A percentile compares a stretch with the other conserved stretches of the same genome.
Evolutionary conservation across 1,140 invertebrate genomes (phyloP).

Genomic region (Chionoecetes opilio): DNA sequence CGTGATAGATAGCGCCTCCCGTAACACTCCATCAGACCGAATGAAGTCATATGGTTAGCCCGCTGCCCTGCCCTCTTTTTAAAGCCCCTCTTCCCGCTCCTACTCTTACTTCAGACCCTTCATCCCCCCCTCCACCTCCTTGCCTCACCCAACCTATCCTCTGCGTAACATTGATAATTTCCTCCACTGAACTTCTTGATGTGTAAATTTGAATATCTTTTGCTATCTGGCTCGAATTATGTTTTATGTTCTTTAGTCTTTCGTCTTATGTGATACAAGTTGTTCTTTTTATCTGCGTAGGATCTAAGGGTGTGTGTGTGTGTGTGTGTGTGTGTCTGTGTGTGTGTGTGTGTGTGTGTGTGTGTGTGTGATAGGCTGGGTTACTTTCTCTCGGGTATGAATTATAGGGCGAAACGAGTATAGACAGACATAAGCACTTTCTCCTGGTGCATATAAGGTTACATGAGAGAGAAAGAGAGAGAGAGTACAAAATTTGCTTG

Average conservation of each 20-base stretch:
- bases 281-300: too few relatives aligned
- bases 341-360: neutral
- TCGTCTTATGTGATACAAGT: neutral
- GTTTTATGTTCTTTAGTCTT: too few relatives aligned
- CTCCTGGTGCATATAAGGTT: neutral
- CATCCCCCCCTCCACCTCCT: too few relatives aligned
- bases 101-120: too few relatives aligned
- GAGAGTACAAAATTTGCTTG: too few relatives aligned
- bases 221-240: too few relatives aligned
- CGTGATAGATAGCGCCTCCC: neutral
- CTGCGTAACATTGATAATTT: too few relatives aligned
- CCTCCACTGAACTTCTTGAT: too few relatives aligned
- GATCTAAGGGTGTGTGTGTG: neutral
- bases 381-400: neutral
- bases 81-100: neutral
- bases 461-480: neutral
- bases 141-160: too few relatives aligned
- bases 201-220: too few relatives aligned
- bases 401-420: slow-evolving; percentile 5
- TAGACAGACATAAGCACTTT: neutral
- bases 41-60: neutral
- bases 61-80: neutral
- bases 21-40: neutral
- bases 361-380: neutral
- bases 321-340: neutral